These are phyloP conservation scores for Mythimna vitellina DNA, from an alignment of 2,888 invertebrate genomes.

Conservation along the genomic window DNA sequence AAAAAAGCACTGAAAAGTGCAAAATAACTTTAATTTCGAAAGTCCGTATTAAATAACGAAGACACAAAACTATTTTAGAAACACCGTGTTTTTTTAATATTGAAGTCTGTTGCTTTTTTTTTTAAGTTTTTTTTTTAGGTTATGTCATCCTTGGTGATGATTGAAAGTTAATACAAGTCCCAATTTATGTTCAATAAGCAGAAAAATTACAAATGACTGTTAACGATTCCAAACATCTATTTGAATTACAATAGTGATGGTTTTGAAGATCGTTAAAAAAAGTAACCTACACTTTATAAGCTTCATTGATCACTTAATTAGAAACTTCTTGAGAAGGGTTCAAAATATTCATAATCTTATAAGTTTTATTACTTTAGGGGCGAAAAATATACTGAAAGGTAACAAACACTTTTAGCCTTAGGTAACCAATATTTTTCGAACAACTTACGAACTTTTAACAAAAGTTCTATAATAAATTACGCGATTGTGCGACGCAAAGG, in stretches of 20 bases:
- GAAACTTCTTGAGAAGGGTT: conserved; percentile 6
- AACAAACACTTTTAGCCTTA: conserved; percentile 2
- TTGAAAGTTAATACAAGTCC: background rate
- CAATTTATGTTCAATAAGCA: background rate
- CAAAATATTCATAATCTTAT: background rate
- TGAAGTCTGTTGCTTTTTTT: too few species aligned
- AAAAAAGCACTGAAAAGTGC: too few species aligned
- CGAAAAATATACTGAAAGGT: conserved; percentile 4
- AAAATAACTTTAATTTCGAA: too few species aligned
- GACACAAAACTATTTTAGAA: too few species aligned
- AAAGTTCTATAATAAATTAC: conserved; percentile 8
- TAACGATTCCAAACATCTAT: background rate
- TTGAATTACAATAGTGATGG: background rate
- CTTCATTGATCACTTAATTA: conserved; percentile 17
- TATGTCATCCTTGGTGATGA: too few species aligned
- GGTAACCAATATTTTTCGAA: conserved; percentile 1
- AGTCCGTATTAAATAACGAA: too few species aligned
- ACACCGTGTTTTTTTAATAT: too few species aligned
- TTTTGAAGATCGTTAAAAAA: conserved; percentile 1
- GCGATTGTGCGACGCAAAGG: too few species aligned
- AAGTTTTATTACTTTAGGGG: conserved; percentile 42
- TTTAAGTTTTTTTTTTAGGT: too few species aligned
- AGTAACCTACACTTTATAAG: conserved; percentile 13
- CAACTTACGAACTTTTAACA: conserved; percentile 23
- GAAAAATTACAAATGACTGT: background rate